phyloP scores from a whole-genome alignment of 2,113 vertebrate species.

The Dicentrarchus labrax region DNA sequence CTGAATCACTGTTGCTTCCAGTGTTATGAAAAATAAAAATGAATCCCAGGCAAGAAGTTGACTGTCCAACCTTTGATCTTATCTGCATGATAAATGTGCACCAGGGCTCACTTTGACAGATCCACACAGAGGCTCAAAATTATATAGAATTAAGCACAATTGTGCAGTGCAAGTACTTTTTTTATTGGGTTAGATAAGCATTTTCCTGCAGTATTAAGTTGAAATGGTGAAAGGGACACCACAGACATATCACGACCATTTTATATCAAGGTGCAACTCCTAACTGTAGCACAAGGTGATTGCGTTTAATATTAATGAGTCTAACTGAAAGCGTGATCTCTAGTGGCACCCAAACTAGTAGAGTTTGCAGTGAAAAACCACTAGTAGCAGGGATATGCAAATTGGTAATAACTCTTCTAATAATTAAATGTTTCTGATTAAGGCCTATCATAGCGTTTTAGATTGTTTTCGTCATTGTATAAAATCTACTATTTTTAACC shows the following conservation, averaged over 20 bases:
- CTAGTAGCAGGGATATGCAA: slow-evolving; percentile 9
- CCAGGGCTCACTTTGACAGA: slow-evolving; percentile 58
- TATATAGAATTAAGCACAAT: slow-evolving; percentile 62
- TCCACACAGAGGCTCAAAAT: slow-evolving; percentile 59
- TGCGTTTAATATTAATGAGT: slow-evolving; percentile 65
- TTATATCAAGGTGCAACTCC: slow-evolving; percentile 41
- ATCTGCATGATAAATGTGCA: slow-evolving; percentile 79
- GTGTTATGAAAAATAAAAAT: slow-evolving; percentile 50
- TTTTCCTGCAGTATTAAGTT: slow-evolving; percentile 40
- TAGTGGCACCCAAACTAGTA: slow-evolving; percentile 35
- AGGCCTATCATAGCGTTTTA: slow-evolving; percentile 5
- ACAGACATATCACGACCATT: slow-evolving; percentile 43
- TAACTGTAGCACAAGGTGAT: slow-evolving; percentile 40
- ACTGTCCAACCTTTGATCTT: slow-evolving; percentile 72
- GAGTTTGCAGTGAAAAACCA: slow-evolving; percentile 25
- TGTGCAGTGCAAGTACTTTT: slow-evolving; percentile 37
- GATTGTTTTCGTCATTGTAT: neutral
- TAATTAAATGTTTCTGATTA: slow-evolving; percentile 4
- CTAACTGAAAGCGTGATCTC: slow-evolving; percentile 38
- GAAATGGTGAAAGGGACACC: slow-evolving; percentile 34
- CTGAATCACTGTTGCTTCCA: slow-evolving; percentile 40
- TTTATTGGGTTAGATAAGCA: slow-evolving; percentile 52
- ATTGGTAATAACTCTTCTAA: neutral
- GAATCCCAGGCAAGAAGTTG: slow-evolving; percentile 51
- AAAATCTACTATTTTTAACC: slow-evolving; percentile 6